Base-by-base conservation (phyloP, 2,888 invertebrate species). In the Vandiemenella viatica region DNA sequence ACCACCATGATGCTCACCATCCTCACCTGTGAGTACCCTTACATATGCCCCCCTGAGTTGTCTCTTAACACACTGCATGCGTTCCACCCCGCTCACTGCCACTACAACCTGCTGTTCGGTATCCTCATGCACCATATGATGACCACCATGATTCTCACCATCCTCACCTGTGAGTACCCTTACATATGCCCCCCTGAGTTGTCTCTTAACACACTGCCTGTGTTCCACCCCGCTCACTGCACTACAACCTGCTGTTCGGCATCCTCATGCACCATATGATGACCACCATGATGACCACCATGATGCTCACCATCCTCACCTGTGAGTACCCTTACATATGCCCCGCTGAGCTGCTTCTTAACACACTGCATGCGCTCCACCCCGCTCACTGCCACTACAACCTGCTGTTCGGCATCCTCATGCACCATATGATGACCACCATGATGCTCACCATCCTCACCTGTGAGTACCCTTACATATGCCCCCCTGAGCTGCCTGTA, bases 91-190 rank as follows among this genome's bases (percentile, higher is more conserved):
- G 84, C 87, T 1, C 59, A 87, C 45, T 84, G 86, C 60, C 89
- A 88, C 65, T 89, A 87, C 59, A 88, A 88, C 67, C 75, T 91
- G 52, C 69, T 93, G 8, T 95, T 95, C 67, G 85, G 91, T 23
- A 86, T 91, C 58, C 73, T 93, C 51, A 86, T 95, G 73, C 93
- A 95, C 66, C 84, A 91, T 59, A 90, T 87, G 73, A 86, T 88
- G 83, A 82, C 86, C 1, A 83, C 87, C 0, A 88, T 88, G 86
- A 88, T 89, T 88, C 70, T 89, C 17, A 88, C 87, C n/a, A 55
- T 56, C 37, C 50, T 54, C 20, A 88, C 87, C 10, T 88, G 88
- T 88, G 68, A 76, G 83, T 73, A 32, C 2, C 10, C 32, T n/a
- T n/a, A n/a, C n/a, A n/a, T n/a, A n/a, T n/a, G n/a, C n/a, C n/a